Base-by-base conservation (phyloP, 1,140 invertebrate species). In the Sitodiplosis mosellana region DNA sequence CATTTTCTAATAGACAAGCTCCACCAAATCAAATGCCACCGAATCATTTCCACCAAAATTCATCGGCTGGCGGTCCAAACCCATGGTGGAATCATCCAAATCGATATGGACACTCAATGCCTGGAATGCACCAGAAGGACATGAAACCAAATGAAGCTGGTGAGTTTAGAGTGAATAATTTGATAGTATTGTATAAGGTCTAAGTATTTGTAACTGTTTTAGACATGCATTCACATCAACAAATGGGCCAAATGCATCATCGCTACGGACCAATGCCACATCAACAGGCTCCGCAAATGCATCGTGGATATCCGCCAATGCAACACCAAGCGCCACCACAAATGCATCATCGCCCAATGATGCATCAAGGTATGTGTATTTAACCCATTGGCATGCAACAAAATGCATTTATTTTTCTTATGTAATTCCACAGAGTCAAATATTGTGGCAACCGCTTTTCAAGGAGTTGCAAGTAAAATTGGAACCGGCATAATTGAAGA, bases 401-500 rank as follows among this genome's bases (percentile, higher is more conserved):
- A 27, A 46, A 34, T 27, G 5, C 12, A 17, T 17, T 34, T 18
- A 33, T 34, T 8, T 14, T 19, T 34, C 22, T 34, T 14, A 41
- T 3, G 42, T 46, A 33, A n/a, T n/a, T n/a, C n/a, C n/a, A 20
- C 33, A n/a, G 22, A 40, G 17, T 42, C 40, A 11, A 7, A 12
- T 42, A 57, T 59, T 51, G 52, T 63, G 46, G 59, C 59, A 7
- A 61, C 61, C 17, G 60, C 62, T 46, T 63, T 62, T 49, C 60
- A 64, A 49, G 61, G 59, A 10, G 59, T 64, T 6, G 58, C 60
- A 11, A 60, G 56, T 0, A 63, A 61, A 52, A 58, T 64, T 46
- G 61, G 60, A 22, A 55, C 57, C 5, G 62, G 62, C 19, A 69
- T 75, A n/a, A 80, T 81, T 45, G 80, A 85, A 56, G 84, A 89